These are phyloP conservation scores for Morone saxatilis DNA, from an alignment of 2,113 vertebrate species.

Conservation along the genomic window DNA sequence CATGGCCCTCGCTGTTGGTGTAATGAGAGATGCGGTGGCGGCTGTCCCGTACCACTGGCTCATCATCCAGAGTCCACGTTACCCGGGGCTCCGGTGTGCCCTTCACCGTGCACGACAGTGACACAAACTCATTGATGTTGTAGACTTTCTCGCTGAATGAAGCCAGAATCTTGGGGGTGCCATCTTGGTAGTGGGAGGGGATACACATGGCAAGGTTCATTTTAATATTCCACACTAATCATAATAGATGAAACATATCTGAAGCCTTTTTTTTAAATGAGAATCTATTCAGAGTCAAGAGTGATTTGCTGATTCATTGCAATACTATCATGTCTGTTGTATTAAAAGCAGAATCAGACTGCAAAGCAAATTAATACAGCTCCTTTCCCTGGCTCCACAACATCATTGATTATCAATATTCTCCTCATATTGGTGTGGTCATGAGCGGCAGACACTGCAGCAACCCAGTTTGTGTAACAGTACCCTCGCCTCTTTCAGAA, in stretches of 20 bases:
- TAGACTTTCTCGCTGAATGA: constrained; percentile 98
- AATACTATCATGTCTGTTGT: neutral
- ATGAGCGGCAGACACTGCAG: constrained; percentile 85
- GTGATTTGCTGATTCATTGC: constrained; percentile 10
- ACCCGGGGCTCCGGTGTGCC: constrained; percentile 94
- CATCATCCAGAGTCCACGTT: constrained; percentile 96
- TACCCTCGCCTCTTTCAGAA: constrained; percentile 74
- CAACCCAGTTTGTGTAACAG: constrained; percentile 76
- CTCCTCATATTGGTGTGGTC: constrained; percentile 84
- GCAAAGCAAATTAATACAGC: constrained; percentile 38
- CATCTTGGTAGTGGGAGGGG: constrained; percentile 83
- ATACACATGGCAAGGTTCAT: neutral
- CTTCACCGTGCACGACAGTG: constrained; percentile 95
- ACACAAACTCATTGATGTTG: constrained; percentile 95
- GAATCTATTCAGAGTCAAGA: neutral
- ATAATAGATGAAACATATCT: constrained; percentile 63
- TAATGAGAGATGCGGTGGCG: constrained; percentile 94
- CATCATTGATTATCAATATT: constrained; percentile 91
- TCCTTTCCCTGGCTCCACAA: constrained; percentile 78
- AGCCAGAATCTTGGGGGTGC: constrained; percentile 97
- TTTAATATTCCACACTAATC: neutral
- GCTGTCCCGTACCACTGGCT: constrained; percentile 91
- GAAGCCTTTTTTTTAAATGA: constrained; percentile 2
- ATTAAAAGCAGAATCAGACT: constrained; percentile 1
- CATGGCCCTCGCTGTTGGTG: constrained; percentile 91